phyloP scores from a whole-genome alignment of 2,797 vertebrate genomes.

The Emydoidea blandingii region DNA sequence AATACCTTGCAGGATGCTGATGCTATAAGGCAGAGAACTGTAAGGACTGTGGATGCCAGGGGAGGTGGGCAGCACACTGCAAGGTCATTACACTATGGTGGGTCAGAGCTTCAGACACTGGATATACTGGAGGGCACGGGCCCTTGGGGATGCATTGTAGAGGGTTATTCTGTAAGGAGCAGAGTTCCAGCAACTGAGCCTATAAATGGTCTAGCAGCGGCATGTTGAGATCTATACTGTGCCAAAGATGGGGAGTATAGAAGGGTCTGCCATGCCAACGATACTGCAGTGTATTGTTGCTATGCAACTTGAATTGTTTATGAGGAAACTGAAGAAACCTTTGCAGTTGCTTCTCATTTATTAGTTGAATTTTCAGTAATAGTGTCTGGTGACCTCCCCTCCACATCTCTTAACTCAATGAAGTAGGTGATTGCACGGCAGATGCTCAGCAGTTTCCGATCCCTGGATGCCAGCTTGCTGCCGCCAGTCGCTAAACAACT shows the following conservation, averaged over 20 bases:
- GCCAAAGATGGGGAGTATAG: neutral
- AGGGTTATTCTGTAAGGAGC: neutral
- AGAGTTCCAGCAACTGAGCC: slow-evolving; percentile 13
- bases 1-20: slow-evolving; percentile 14
- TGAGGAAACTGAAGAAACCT: slow-evolving; percentile 67
- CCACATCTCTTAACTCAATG: slow-evolving; percentile 23
- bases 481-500: neutral
- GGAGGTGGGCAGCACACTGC: neutral
- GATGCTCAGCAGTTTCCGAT: neutral
- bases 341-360: slow-evolving; percentile 68
- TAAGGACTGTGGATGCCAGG: neutral
- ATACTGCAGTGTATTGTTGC: slow-evolving; percentile 73
- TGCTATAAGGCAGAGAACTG: neutral
- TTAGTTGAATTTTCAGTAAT: slow-evolving; percentile 63
- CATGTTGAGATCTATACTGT: neutral
- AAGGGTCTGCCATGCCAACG: slow-evolving; percentile 37
- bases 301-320: slow-evolving; percentile 77
- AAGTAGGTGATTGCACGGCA: neutral
- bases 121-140: neutral
- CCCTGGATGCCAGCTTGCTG: slow-evolving; percentile 34
- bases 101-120: neutral
- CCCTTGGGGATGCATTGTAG: neutral
- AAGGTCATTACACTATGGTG: neutral
- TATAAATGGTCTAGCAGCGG: slow-evolving; percentile 23
- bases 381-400: slow-evolving; percentile 62